Conservation (phyloP, 2,888 invertebrate species). For the Vannuccia rotundouncinata region DNA sequence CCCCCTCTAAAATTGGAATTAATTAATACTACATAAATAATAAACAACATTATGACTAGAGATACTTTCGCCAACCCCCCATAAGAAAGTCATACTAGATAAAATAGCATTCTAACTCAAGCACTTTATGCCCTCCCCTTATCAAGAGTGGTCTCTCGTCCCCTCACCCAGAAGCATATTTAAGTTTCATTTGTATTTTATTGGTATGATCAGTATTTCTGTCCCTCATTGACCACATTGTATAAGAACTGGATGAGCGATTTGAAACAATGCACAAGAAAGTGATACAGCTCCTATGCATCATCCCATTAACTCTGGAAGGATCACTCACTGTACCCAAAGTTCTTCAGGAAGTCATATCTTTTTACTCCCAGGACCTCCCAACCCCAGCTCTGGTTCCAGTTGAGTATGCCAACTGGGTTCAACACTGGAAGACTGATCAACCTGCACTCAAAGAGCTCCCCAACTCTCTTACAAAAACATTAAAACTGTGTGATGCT, state of each 20-base stretch:
- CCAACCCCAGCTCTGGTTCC: neutral
- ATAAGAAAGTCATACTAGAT: no score
- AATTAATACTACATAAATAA: no score
- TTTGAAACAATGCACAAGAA: neutral
- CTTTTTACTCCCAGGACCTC: neutral
- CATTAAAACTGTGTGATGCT: neutral
- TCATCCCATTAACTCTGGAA: neutral
- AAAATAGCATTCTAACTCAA: no score
- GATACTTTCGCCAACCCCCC: no score
- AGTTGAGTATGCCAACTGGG: neutral
- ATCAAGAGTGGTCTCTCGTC: no score
- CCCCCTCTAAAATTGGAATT: no score
- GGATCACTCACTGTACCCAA: neutral
- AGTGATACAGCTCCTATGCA: neutral
- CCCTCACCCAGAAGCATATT: no score
- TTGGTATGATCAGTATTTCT: neutral
- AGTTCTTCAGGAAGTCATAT: neutral
- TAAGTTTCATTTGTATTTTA: no score
- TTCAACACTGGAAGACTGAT: neutral
- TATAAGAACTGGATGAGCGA: neutral
- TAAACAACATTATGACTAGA: no score
- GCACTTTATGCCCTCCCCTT: no score
- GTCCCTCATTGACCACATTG: neutral
- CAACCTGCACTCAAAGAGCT: neutral
- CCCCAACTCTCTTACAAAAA: neutral